phyloP scores from a whole-genome alignment of 2,888 invertebrate species.

The Willowsia nigromaculata region DNA sequence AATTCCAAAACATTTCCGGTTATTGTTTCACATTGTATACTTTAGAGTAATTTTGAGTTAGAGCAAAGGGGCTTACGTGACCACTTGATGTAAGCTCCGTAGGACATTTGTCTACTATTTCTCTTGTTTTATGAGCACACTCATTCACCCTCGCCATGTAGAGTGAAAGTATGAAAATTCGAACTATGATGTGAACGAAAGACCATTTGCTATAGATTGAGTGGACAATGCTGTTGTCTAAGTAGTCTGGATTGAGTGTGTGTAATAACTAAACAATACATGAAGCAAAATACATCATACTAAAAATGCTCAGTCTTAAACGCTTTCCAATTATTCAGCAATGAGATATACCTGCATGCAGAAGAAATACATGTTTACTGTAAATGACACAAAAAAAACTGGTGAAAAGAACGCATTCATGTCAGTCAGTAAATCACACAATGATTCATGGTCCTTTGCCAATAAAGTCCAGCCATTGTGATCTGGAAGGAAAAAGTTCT shows the following conservation, averaged over 20 bases:
- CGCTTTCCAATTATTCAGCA: too few species aligned
- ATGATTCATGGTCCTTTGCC: slow-evolving; percentile 38
- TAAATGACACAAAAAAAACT: slow-evolving; percentile 30
- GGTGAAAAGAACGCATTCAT: slow-evolving; percentile 55
- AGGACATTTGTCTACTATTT: slow-evolving; percentile 61
- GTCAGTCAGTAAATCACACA: slow-evolving; percentile 38
- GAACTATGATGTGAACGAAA: slow-evolving; percentile 61
- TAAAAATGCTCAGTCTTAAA: background rate
- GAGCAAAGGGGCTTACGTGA: background rate
- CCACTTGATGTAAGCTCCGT: slow-evolving; percentile 46
- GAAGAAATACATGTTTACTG: slow-evolving; percentile 52
- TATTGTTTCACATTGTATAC: too few species aligned
- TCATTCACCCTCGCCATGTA: slow-evolving; percentile 43
- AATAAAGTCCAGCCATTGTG: slow-evolving; percentile 44
- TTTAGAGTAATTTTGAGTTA: background rate
- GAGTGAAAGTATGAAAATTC: slow-evolving; percentile 53
- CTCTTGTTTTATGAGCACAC: slow-evolving; percentile 42
- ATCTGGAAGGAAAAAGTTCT: too few species aligned
- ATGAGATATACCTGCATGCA: slow-evolving; percentile 65
- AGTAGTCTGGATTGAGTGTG: background rate
- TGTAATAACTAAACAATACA: background rate
- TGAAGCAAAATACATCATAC: background rate
- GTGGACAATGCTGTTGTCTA: slow-evolving; percentile 28
- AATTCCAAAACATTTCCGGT: too few species aligned
- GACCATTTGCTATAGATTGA: slow-evolving; percentile 65